phyloP scores from a whole-genome alignment of 2,888 invertebrate species.

The Drosophila subquinaria region DNA sequence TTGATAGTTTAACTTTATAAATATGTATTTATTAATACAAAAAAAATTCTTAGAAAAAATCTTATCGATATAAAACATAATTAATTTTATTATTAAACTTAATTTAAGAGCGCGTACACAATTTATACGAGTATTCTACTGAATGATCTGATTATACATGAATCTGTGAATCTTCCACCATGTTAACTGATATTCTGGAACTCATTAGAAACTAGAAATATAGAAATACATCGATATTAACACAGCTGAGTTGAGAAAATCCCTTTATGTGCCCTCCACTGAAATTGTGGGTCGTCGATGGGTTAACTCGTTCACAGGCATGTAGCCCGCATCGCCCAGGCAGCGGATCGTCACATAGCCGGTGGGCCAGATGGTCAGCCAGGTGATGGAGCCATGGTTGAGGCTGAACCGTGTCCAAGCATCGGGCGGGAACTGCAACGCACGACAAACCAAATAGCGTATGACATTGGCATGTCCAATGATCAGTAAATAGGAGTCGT shows the following conservation, averaged over 20 bases:
- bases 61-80: not conserved
- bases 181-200: not conserved
- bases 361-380: conserved; percentile 93
- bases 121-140: not conserved
- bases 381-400: conserved; percentile 97
- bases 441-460: conserved; percentile 96
- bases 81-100: conserved; percentile 1
- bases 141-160: not conserved
- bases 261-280: not conserved
- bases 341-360: conserved; percentile 93
- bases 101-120: not conserved
- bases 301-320: conserved; percentile 90
- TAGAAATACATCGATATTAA: not conserved
- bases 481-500: conserved; percentile 94
- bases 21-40: too few relatives aligned
- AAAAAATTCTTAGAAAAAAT: not conserved
- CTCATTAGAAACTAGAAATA: not conserved
- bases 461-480: conserved; percentile 99
- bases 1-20: too few relatives aligned
- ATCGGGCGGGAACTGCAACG: conserved; percentile 98
- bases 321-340: conserved; percentile 95
- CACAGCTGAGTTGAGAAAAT: too few relatives aligned
- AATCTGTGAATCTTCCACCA: not conserved
- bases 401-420: conserved; percentile 97
- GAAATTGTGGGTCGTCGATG: conserved; percentile 3